These are phyloP conservation scores for Cirrhinus mrigala DNA, from an alignment of 2,797 vertebrate genomes.

Conservation along the genomic window DNA sequence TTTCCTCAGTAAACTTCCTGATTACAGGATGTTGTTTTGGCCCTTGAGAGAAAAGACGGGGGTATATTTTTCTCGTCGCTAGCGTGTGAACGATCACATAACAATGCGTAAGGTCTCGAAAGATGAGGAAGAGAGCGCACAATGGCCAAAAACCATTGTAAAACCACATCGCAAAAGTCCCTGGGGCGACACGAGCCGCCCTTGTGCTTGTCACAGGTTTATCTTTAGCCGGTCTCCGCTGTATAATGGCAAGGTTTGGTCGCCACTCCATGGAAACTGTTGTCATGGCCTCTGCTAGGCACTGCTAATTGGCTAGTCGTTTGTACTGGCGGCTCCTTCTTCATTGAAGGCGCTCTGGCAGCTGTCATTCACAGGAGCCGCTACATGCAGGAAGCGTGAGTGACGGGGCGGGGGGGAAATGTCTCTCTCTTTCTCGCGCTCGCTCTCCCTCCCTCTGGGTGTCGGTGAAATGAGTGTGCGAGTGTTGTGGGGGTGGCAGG, in stretches of 20 bases:
- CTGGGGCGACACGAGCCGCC: slow-evolving; percentile 18
- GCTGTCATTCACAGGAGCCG: slow-evolving; percentile 41
- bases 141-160: neutral
- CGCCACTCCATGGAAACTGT: slow-evolving; percentile 70
- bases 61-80: slow-evolving; percentile 25
- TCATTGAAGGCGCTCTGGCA: slow-evolving; percentile 42
- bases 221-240: slow-evolving; percentile 64
- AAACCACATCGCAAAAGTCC: slow-evolving; percentile 14
- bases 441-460: slow-evolving; percentile 27
- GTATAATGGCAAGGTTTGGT: slow-evolving; percentile 62
- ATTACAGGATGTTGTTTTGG: slow-evolving; percentile 47
- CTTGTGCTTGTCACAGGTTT: slow-evolving; percentile 57
- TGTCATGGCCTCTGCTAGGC: slow-evolving; percentile 54
- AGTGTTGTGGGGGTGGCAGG: slow-evolving; percentile 57
- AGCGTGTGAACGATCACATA: neutral
- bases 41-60: slow-evolving; percentile 24
- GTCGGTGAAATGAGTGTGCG: slow-evolving; percentile 34
- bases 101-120: slow-evolving; percentile 26
- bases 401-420: neutral
- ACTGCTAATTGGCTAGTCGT: slow-evolving; percentile 56
- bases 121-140: neutral
- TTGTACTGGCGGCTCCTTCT: slow-evolving; percentile 40
- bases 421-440: slow-evolving; percentile 27
- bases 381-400: slow-evolving; percentile 26
- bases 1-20: slow-evolving; percentile 52